These are phyloP conservation scores for Erinaceus europaeus DNA, from an alignment of 2,113 vertebrate species.

Conservation along the genomic window DNA sequence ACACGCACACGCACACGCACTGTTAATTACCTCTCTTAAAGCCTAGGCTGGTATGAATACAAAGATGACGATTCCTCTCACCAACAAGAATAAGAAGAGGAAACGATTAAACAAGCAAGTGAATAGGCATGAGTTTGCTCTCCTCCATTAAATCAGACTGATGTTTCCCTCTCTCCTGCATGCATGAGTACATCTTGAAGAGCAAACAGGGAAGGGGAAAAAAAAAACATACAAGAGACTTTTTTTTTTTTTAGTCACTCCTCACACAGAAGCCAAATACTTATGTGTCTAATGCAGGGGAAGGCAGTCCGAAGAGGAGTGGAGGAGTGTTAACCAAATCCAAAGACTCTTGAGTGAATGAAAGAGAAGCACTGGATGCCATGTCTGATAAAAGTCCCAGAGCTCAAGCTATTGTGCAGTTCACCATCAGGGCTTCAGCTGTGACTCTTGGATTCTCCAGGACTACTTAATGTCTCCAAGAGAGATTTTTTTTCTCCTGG, in stretches of 20 bases:
- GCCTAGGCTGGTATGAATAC: background rate
- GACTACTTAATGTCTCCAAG: background rate
- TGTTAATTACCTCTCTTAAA: background rate
- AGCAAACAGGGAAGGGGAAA: too few relatives aligned
- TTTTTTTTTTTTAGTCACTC: too few relatives aligned
- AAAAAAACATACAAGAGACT: too few relatives aligned
- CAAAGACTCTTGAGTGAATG: background rate
- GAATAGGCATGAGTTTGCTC: too few relatives aligned
- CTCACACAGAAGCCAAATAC: background rate
- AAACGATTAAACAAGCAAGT: background rate
- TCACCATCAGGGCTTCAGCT: background rate
- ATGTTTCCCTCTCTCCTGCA: too few relatives aligned
- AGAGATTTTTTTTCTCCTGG: background rate
- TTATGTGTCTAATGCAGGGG: accelerated
- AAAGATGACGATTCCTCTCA: background rate
- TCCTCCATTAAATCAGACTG: too few relatives aligned
- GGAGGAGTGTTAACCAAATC: background rate
- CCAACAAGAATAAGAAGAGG: background rate
- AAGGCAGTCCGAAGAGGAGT: background rate
- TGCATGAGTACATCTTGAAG: too few relatives aligned
- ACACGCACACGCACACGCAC: background rate
- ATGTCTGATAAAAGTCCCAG: background rate
- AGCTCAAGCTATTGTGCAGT: background rate
- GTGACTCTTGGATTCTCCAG: background rate
- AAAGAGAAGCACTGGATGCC: background rate